phyloP scores from a whole-genome alignment of 23 tunicate species.

The Styela clava region DNA sequence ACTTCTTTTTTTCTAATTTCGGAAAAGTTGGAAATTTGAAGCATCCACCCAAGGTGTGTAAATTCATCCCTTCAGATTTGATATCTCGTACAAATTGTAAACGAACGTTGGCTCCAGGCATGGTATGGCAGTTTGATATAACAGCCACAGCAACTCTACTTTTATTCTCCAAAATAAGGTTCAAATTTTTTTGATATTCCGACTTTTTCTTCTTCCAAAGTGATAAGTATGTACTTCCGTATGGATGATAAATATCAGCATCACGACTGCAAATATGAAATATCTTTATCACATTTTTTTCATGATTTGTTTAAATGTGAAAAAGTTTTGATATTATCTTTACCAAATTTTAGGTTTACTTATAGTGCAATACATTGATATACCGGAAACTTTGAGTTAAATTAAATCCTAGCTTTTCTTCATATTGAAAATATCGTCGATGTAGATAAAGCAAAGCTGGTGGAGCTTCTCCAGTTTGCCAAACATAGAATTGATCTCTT shows the following conservation, averaged over 20 bases:
- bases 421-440: constrained; percentile 10
- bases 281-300: not conserved
- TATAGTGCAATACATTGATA: too few species aligned
- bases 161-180: not conserved
- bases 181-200: not conserved
- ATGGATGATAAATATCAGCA: constrained; percentile 10
- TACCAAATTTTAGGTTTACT: too few species aligned
- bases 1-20: not conserved
- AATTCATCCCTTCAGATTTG: not conserved
- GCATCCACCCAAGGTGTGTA: not conserved
- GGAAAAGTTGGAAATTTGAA: not conserved
- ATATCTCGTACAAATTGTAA: constrained; percentile 4
- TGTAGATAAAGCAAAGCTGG: not conserved
- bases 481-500: constrained; percentile 6
- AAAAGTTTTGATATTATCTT: too few species aligned
- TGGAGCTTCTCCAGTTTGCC: constrained; percentile 13
- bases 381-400: not conserved
- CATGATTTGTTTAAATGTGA: not conserved
- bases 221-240: not conserved
- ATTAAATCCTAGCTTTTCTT: not conserved
- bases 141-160: not conserved
- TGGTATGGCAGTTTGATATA: constrained; percentile 2
- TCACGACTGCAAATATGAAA: constrained; percentile 2
- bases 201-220: not conserved
- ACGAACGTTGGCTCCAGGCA: constrained; percentile 14